These are phyloP conservation scores for Polia nebulosa DNA, from an alignment of 2,888 invertebrate species.

Conservation along the genomic window DNA sequence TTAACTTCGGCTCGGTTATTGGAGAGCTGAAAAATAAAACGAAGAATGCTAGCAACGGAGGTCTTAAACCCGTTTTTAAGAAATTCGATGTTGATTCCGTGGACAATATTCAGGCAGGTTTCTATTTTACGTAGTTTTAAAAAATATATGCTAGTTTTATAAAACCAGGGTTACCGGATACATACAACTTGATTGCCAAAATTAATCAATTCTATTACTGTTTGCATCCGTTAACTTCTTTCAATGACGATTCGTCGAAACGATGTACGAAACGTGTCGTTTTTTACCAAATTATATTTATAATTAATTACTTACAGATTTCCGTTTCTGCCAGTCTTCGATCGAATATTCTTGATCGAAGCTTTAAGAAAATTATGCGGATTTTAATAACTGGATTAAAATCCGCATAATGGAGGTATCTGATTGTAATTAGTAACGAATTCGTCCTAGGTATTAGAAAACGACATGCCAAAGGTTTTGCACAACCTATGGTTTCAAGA, in stretches of 20 bases:
- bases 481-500: slow-evolving; percentile 43
- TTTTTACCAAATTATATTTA: slow-evolving; percentile 18
- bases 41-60: slow-evolving; percentile 79
- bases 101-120: slow-evolving; percentile 83
- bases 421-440: background rate
- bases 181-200: slow-evolving; percentile 54
- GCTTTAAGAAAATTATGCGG: too few relatives aligned
- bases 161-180: slow-evolving; percentile 53
- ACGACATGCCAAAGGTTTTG: slow-evolving; percentile 25
- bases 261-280: slow-evolving; percentile 6
- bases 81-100: slow-evolving; percentile 83
- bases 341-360: background rate
- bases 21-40: slow-evolving; percentile 87
- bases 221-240: slow-evolving; percentile 51
- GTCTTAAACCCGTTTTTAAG: slow-evolving; percentile 86
- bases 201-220: slow-evolving; percentile 54
- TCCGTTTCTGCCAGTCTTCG: background rate
- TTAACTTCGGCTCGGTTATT: slow-evolving; percentile 87
- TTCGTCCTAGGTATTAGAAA: slow-evolving; percentile 4
- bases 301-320: slow-evolving; percentile 27
- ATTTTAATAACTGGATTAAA: too few relatives aligned
- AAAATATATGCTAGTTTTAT: slow-evolving; percentile 29
- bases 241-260: slow-evolving; percentile 31
- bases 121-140: slow-evolving; percentile 35
- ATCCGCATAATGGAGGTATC: background rate